Conservation (phyloP, 2,797 vertebrate species). For the Oreochromis mossambicus region DNA sequence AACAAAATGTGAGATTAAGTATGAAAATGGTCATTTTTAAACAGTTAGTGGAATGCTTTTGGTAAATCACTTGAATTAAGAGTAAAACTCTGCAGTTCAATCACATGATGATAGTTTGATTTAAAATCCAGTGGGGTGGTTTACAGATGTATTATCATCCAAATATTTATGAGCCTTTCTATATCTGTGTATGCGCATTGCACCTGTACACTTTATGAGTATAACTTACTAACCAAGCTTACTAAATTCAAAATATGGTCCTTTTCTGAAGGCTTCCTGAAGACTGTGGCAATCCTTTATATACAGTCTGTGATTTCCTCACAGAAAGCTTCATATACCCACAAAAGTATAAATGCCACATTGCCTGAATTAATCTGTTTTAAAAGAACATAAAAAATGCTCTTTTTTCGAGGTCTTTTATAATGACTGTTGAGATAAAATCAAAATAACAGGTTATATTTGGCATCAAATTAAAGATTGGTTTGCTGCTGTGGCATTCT, state of each 20-base stretch:
- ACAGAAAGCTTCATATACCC: neutral
- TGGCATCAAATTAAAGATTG: slow-evolving; percentile 16
- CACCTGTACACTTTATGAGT: neutral
- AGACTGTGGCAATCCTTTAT: neutral
- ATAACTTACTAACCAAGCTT: neutral
- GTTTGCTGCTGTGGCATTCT: slow-evolving; percentile 17
- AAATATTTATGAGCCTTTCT: neutral
- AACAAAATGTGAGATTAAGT: neutral
- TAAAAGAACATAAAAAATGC: neutral
- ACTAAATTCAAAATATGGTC: neutral
- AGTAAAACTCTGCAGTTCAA: neutral
- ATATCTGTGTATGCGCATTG: neutral
- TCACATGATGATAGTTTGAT: too few relatives aligned
- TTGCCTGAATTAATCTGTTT: neutral
- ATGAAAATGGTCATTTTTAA: neutral
- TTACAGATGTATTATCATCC: neutral
- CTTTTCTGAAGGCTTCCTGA: neutral
- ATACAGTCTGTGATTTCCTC: neutral
- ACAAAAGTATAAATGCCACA: neutral
- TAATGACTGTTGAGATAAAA: neutral
- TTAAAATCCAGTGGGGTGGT: neutral
- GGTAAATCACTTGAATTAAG: neutral
- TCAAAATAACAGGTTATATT: neutral
- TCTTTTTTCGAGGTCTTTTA: neutral
- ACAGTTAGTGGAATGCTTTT: neutral